Conservation (phyloP, 2,113 vertebrate species). For the Bos indicus region DNA sequence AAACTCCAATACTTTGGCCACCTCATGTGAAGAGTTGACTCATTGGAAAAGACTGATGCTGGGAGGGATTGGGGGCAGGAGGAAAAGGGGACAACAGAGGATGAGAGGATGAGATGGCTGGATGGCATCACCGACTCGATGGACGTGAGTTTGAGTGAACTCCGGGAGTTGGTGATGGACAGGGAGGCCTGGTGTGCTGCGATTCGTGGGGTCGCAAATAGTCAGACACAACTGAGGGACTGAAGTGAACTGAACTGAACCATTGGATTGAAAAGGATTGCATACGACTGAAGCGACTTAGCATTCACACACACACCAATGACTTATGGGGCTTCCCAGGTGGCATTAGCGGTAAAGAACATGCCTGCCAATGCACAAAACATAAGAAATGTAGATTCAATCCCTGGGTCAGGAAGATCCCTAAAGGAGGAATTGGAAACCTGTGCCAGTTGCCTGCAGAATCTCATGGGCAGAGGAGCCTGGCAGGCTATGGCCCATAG, state of each 20-base stretch:
- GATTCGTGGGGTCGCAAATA: no score
- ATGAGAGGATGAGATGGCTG: no score
- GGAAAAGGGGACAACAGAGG: no score
- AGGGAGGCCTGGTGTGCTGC: no score
- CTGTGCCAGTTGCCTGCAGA: background rate
- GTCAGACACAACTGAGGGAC: no score
- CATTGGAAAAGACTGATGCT: no score
- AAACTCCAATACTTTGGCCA: no score
- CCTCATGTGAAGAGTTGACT: no score
- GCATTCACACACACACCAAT: background rate
- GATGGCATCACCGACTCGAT: no score
- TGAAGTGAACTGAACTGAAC: background rate
- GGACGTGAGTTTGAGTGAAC: no score
- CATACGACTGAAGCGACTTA: background rate
- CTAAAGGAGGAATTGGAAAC: background rate
- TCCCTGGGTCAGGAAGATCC: background rate
- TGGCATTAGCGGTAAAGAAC: accelerated
- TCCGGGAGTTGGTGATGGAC: no score
- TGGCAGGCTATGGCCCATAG: background rate
- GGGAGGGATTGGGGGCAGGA: no score
- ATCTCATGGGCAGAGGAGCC: background rate
- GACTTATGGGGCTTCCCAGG: background rate
- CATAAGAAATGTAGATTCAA: background rate
- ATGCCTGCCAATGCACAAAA: background rate
- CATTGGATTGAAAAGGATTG: background rate